Evolutionary conservation across 2,888 invertebrate genomes (phyloP).

Genomic region (Epinotia ramella): DNA sequence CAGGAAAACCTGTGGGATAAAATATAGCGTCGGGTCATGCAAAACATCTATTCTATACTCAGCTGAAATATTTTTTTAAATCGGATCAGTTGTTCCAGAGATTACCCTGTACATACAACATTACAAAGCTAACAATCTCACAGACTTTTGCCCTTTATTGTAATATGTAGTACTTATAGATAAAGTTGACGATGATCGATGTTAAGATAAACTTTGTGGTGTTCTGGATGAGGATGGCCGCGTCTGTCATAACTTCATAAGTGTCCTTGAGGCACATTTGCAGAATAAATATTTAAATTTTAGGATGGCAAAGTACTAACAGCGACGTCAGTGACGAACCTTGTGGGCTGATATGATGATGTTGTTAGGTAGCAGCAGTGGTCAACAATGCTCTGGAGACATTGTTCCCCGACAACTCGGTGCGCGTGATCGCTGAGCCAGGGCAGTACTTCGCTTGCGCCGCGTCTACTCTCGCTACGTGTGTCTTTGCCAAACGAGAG

Average conservation of each 20-base stretch:
- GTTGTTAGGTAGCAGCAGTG: conserved; percentile 88
- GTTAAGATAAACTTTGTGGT: no score
- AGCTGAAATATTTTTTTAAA: background rate
- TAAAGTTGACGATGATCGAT: no score
- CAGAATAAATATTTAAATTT: no score
- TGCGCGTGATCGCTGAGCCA: conserved; percentile 97
- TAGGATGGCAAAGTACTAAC: no score
- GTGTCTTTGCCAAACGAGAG: conserved; percentile 87
- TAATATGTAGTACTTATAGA: no score
- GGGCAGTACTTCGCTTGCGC: conserved; percentile 98
- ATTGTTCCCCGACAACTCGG: conserved; percentile 90
- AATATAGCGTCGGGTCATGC: background rate
- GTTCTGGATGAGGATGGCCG: no score
- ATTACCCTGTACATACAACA: background rate
- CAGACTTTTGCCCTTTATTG: no score
- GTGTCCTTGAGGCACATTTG: no score
- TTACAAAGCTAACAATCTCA: no score
- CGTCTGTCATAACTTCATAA: no score
- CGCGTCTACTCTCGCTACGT: conserved; percentile 96
- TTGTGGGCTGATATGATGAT: no score
- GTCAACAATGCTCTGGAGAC: conserved; percentile 92
- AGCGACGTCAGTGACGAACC: no score
- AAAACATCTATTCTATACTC: background rate
- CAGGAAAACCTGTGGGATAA: background rate
- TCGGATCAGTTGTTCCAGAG: background rate